Evolutionary conservation across 2,113 vertebrate genomes (phyloP).

Genomic region (Butorides virescens): DNA sequence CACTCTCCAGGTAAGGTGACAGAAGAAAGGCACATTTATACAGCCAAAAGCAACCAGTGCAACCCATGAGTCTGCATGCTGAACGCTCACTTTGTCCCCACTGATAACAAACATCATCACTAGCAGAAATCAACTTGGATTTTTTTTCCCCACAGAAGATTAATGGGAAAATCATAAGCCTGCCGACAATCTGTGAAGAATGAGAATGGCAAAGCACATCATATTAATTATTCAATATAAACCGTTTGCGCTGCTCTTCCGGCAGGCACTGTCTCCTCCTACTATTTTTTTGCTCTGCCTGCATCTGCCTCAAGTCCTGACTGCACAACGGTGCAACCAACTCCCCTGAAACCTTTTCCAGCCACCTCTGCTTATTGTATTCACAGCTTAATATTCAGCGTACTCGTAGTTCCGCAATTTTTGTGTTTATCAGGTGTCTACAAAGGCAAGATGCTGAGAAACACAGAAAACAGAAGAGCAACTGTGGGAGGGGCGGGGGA

Average conservation of each 20-base stretch:
- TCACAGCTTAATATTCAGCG: neutral
- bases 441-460: neutral
- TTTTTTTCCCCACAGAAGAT: neutral
- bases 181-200: neutral
- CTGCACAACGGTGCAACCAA: neutral
- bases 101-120: neutral
- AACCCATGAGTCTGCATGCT: neutral
- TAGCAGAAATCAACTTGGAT: neutral
- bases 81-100: neutral
- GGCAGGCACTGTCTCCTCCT: neutral
- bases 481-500: fast-evolving
- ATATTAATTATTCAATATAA: constrained; percentile 1
- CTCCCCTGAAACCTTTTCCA: neutral
- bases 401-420: neutral
- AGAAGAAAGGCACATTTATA: neutral
- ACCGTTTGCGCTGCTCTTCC: neutral
- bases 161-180: neutral
- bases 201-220: neutral
- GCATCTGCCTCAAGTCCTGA: neutral
- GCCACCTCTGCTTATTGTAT: neutral
- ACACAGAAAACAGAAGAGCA: neutral
- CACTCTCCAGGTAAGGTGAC: neutral
- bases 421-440: neutral
- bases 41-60: neutral
- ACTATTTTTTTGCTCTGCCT: neutral